Conservation (phyloP, 2,888 invertebrate species). For the Caenorhabditis macrosperma region DNA sequence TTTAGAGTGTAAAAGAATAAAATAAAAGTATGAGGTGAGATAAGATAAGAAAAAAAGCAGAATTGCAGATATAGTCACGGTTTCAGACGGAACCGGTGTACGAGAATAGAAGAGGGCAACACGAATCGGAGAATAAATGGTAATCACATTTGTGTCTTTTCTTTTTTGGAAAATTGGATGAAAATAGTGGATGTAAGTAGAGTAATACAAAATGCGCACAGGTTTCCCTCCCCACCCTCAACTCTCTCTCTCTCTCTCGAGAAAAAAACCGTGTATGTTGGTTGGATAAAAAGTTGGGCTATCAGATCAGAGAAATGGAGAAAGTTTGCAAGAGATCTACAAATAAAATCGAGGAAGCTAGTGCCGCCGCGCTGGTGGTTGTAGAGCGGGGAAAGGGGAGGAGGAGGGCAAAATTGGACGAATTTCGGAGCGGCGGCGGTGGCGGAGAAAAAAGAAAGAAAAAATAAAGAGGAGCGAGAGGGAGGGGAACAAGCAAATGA, state of each 20-base stretch:
- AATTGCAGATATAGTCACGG: conserved; percentile 49
- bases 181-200: not conserved
- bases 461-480: conserved; percentile 19
- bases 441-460: conserved; percentile 20
- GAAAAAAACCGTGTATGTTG: conserved; percentile 31
- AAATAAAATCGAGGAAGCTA: conserved; percentile 42
- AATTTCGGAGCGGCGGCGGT: conserved; percentile 32
- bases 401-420: conserved; percentile 37
- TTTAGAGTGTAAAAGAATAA: conserved; percentile 22
- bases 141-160: not conserved
- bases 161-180: not conserved
- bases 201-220: conserved; percentile 1
- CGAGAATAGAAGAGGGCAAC: no score
- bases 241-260: conserved; percentile 12
- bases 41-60: conserved; percentile 42
- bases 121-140: not conserved
- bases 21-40: no score
- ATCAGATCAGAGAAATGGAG: conserved; percentile 32
- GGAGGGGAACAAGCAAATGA: conserved; percentile 25
- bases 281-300: conserved; percentile 14
- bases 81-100: conserved; percentile 13
- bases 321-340: conserved; percentile 54
- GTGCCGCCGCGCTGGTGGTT: not conserved
- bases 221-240: not conserved
- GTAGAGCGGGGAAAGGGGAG: conserved; percentile 5